A percentile compares a stretch with the other conserved stretches of the same genome.
Conservation (phyloP, 2,888 invertebrate species). For the Ectemnius continuus region DNA sequence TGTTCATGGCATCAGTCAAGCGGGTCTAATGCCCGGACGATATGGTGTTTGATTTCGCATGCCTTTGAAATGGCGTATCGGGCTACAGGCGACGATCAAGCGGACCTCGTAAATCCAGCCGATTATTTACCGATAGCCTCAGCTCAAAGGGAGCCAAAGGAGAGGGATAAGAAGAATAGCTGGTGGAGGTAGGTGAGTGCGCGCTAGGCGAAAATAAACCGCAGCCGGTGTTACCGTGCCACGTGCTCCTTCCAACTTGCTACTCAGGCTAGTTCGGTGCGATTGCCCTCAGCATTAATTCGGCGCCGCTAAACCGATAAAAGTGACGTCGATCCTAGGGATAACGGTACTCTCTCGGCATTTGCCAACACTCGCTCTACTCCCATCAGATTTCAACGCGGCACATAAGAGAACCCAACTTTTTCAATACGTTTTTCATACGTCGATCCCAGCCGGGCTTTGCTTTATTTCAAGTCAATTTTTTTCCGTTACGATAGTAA, state of each 20-base stretch:
- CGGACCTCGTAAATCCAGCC: slow-evolving; percentile 17
- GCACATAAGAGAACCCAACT: too few species aligned
- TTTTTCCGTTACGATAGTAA: too few species aligned
- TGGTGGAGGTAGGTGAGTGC: slow-evolving; percentile 18
- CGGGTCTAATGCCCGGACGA: background rate
- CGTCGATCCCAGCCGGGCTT: too few species aligned
- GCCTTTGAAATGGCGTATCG: background rate
- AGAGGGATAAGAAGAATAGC: slow-evolving; percentile 28
- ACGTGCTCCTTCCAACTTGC: slow-evolving; percentile 25
- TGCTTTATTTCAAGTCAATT: too few species aligned
- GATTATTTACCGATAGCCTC: slow-evolving; percentile 41
- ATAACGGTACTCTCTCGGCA: slow-evolving; percentile 19
- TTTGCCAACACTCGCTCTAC: slow-evolving; percentile 4
- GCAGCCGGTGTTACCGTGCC: slow-evolving; percentile 14
- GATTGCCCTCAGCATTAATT: slow-evolving; percentile 19
- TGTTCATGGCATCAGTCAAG: background rate
- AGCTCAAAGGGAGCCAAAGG: background rate
- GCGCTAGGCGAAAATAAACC: slow-evolving; percentile 47
- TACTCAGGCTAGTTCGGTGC: background rate
- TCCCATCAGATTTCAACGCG: too few species aligned
- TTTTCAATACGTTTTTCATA: too few species aligned
- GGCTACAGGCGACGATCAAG: background rate
- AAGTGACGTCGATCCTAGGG: slow-evolving; percentile 8
- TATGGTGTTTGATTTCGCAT: slow-evolving; percentile 1
- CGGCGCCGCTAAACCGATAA: slow-evolving; percentile 21